A percentile compares a stretch with the other conserved stretches of the same genome.
These are phyloP conservation scores for Columba guinea DNA, from an alignment of 2,797 vertebrate genomes.

Conservation along the genomic window DNA sequence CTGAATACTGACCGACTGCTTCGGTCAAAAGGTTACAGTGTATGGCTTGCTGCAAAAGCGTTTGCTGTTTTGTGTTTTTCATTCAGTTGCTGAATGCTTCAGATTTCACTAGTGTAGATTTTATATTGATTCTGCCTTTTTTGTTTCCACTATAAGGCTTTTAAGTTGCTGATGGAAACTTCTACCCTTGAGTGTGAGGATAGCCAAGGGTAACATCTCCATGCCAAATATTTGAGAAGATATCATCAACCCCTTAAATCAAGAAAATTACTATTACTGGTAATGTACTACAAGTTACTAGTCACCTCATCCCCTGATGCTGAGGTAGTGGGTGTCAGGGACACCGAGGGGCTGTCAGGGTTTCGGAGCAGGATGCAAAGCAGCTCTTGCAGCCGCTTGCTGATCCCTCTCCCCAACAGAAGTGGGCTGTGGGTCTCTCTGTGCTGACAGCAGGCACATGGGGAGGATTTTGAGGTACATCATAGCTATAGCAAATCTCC, in stretches of 20 bases:
- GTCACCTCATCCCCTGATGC: not conserved
- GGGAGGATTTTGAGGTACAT: not conserved
- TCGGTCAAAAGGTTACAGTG: not conserved
- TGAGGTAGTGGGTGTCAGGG: not conserved
- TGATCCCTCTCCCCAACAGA: not conserved
- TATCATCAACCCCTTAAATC: not conserved
- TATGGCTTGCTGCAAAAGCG: not conserved
- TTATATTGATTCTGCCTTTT: conserved; percentile 3
- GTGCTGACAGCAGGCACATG: not conserved
- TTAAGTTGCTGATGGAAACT: conserved; percentile 44
- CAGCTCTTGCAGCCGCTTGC: not conserved
- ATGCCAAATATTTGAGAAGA: conserved; percentile 32
- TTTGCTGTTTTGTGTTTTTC: not conserved
- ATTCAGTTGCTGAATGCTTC: not conserved
- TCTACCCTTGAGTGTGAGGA: not conserved
- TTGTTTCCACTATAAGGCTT: not conserved
- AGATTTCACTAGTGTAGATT: not conserved
- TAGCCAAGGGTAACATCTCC: conserved; percentile 41
- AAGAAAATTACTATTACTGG: not conserved
- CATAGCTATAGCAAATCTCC: not conserved
- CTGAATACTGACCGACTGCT: not conserved
- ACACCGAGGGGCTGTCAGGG: not conserved
- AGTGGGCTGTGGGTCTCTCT: not conserved
- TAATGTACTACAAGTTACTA: not conserved
- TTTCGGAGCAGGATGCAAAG: not conserved